These are phyloP conservation scores for Scaptodrosophila latifasciaeformis DNA, from an alignment of 2,888 invertebrate species.

Conservation along the genomic window DNA sequence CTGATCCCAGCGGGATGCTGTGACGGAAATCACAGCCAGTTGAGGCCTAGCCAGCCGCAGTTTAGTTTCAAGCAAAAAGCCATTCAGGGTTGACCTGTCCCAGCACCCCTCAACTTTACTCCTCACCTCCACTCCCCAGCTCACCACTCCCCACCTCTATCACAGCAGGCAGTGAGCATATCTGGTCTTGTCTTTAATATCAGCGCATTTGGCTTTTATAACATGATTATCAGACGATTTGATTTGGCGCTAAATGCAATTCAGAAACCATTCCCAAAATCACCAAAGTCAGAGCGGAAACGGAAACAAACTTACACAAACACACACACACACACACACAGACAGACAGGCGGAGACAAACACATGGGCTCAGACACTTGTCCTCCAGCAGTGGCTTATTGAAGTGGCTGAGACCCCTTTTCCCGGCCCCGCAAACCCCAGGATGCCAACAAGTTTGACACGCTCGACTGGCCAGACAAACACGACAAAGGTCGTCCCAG, in stretches of 20 bases:
- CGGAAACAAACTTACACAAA: slow-evolving; percentile 31
- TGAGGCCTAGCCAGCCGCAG: not conserved
- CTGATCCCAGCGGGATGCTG: slow-evolving; percentile 71
- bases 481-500: not conserved
- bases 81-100: slow-evolving; percentile 35
- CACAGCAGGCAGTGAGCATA: slow-evolving; percentile 19
- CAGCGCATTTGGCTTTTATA: slow-evolving; percentile 74
- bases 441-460: too few species aligned
- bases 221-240: slow-evolving; percentile 75
- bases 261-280: slow-evolving; percentile 47
- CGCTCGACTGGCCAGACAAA: not conserved
- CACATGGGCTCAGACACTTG: not conserved
- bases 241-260: slow-evolving; percentile 74
- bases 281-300: slow-evolving; percentile 52
- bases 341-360: not conserved
- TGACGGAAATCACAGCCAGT: slow-evolving; percentile 61
- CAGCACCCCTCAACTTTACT: not conserved
- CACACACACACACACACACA: slow-evolving; percentile 9
- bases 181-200: slow-evolving; percentile 68
- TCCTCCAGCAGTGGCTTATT: not conserved
- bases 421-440: too few species aligned
- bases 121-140: too few species aligned
- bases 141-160: too few species aligned
- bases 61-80: not conserved
- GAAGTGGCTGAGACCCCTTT: not conserved